Percentiles rank a stretch among this genome's conserved stretches.
These are phyloP conservation scores for Zaprionus lachaisei DNA, from an alignment of 1,140 invertebrate species.

Conservation along the genomic window DNA sequence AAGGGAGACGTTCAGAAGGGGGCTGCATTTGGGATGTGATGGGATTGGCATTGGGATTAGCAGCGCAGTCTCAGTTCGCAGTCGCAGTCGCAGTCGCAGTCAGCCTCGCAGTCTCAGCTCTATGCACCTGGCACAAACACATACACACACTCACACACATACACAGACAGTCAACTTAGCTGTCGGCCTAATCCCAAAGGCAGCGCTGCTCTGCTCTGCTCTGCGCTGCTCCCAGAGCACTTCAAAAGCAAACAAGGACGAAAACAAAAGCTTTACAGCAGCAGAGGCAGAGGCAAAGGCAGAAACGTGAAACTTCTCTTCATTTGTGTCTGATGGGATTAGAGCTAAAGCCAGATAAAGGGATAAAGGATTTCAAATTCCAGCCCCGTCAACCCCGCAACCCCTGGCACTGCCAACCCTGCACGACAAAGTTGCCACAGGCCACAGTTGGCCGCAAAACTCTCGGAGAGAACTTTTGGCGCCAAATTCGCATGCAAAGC, in stretches of 20 bases:
- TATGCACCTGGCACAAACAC: slow-evolving; percentile 65
- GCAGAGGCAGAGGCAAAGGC: slow-evolving; percentile 38
- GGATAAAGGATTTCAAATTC: slow-evolving; percentile 83
- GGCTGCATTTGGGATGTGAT: slow-evolving; percentile 63
- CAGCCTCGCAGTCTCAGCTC: slow-evolving; percentile 27
- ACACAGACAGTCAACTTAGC: slow-evolving; percentile 59
- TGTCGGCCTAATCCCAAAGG: slow-evolving; percentile 73
- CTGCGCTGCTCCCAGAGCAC: slow-evolving; percentile 38
- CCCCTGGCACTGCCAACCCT: slow-evolving; percentile 1
- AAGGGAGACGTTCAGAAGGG: slow-evolving; percentile 18
- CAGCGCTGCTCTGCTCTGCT: slow-evolving; percentile 35
- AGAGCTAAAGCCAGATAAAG: slow-evolving; percentile 84
- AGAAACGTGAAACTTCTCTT: slow-evolving; percentile 81
- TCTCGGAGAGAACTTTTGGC: slow-evolving; percentile 61
- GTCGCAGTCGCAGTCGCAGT: slow-evolving; percentile 32
- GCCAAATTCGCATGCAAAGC: slow-evolving; percentile 81
- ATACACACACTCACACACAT: slow-evolving; percentile 28
- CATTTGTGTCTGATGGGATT: slow-evolving; percentile 84
- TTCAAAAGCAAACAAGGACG: slow-evolving; percentile 66
- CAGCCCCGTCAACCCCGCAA: slow-evolving; percentile 33
- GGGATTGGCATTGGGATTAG: slow-evolving; percentile 78
- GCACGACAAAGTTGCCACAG: slow-evolving; percentile 46
- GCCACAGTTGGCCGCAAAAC: slow-evolving; percentile 25
- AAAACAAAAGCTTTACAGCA: slow-evolving; percentile 55
- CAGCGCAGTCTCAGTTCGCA: slow-evolving; percentile 54